A percentile compares a stretch with the other conserved stretches of the same genome.
Evolutionary conservation across 2,797 vertebrate species (phyloP).

Genomic region (Pseudochromis fuscus): DNA sequence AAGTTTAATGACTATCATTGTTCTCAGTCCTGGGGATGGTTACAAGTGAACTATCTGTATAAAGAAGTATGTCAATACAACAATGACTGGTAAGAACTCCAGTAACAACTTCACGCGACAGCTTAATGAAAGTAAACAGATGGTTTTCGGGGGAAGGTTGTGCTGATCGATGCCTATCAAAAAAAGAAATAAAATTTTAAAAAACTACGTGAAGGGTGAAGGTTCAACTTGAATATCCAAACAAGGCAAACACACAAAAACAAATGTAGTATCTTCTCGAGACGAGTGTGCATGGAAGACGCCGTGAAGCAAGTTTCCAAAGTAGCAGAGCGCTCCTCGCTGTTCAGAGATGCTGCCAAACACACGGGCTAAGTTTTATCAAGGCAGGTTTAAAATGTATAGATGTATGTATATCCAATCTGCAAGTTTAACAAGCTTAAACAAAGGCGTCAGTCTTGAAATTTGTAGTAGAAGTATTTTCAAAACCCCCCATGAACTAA

Average conservation of each 20-base stretch:
- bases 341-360: conserved; percentile 49
- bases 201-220: neutral
- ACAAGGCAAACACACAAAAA: neutral
- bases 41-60: no score
- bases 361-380: neutral
- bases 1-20: no score
- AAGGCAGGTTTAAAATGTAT: conserved; percentile 15
- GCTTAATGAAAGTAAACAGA: neutral
- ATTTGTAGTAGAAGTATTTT: neutral
- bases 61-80: no score
- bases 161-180: neutral
- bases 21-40: no score
- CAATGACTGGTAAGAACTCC: neutral
- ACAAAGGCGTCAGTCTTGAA: neutral
- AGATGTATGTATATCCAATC: no score
- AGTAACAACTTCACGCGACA: neutral
- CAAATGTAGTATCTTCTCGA: neutral
- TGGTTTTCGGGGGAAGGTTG: neutral
- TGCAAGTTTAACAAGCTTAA: neutral
- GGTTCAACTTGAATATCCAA: neutral
- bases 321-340: conserved; percentile 37
- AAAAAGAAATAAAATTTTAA: neutral
- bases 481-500: neutral
- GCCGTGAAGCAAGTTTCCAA: conserved; percentile 51
- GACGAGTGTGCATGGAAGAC: conserved; percentile 18